A percentile compares a stretch with the other conserved stretches of the same genome.
These are phyloP conservation scores for Laothoe populi DNA, from an alignment of 2,888 invertebrate species.

Conservation along the genomic window DNA sequence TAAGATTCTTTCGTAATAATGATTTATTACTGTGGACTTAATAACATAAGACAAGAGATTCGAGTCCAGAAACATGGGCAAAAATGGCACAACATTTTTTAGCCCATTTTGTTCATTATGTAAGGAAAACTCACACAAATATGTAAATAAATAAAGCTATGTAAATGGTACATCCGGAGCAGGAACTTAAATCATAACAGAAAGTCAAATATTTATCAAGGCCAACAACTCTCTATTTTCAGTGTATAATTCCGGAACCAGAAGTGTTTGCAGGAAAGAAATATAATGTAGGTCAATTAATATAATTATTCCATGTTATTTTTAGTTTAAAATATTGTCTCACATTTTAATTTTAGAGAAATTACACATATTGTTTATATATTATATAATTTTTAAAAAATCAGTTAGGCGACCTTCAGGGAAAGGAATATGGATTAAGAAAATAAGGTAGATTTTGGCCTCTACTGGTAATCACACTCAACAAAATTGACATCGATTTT, in stretches of 20 bases:
- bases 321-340: no score
- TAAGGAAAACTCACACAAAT: background rate
- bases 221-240: background rate
- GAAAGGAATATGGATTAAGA: no score
- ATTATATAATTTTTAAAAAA: no score
- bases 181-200: background rate
- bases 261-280: background rate
- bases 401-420: no score
- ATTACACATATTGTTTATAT: no score
- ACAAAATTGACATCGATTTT: no score
- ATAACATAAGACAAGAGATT: background rate
- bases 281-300: background rate
- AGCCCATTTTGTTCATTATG: background rate
- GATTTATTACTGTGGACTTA: slow-evolving; percentile 3
- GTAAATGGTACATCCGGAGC: background rate
- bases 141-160: no score
- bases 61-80: no score
- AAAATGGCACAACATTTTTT: no score
- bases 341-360: no score
- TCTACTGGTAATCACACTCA: no score
- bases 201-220: background rate
- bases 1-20: background rate
- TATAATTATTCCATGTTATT: background rate
- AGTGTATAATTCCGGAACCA: background rate
- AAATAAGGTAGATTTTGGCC: no score